phyloP scores from a whole-genome alignment of 2,113 vertebrate species.

The Arenaria interpres region DNA sequence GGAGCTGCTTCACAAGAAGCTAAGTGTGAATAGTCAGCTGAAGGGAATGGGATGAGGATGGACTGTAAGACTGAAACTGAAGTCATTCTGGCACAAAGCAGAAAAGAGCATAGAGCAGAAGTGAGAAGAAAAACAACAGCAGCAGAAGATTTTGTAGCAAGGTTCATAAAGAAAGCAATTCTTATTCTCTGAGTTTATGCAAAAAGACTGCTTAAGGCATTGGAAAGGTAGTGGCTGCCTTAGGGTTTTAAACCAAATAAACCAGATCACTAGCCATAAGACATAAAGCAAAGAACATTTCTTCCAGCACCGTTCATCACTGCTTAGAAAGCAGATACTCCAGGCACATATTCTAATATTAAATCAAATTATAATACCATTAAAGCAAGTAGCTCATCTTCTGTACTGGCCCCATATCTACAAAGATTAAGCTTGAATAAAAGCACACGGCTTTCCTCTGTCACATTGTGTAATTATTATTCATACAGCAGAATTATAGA shows the following conservation, averaged over 20 bases:
- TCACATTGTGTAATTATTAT: constrained; percentile 4
- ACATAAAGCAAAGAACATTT: neutral
- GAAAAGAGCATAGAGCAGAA: neutral
- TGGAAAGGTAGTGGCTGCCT: neutral
- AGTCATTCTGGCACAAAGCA: neutral
- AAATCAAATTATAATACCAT: constrained; percentile 21
- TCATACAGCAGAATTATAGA: neutral
- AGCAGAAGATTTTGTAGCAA: neutral
- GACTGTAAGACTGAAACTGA: neutral
- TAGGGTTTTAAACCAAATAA: neutral
- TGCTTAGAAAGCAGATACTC: constrained; percentile 5
- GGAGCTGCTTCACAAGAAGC: neutral
- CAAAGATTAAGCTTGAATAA: constrained; percentile 27
- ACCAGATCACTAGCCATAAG: neutral
- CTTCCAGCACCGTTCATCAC: neutral
- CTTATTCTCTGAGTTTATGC: neutral
- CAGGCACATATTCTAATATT: neutral
- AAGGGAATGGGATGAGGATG: neutral
- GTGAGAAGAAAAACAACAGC: neutral
- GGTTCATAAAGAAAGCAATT: neutral
- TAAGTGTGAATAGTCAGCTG: neutral
- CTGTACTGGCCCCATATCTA: neutral
- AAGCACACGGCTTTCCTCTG: neutral
- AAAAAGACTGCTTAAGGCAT: neutral
- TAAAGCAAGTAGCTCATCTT: constrained; percentile 29